These are phyloP conservation scores for Chaenodraco wilsoni DNA, from an alignment of 2,797 vertebrate species.

Conservation along the genomic window DNA sequence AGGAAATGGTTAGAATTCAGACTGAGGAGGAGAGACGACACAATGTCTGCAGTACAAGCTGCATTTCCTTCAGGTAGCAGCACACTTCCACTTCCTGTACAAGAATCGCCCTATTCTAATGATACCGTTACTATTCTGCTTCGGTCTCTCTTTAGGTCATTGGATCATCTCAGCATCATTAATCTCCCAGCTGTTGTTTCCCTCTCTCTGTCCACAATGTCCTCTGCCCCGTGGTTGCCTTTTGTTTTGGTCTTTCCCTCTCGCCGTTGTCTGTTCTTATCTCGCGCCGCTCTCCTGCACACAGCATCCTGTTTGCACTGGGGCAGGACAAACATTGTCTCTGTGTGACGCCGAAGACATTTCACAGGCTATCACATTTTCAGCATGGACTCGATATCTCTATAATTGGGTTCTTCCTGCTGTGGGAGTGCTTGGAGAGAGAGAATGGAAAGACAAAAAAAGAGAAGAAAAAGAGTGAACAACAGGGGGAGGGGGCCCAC, in stretches of 20 bases:
- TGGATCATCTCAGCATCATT: constrained; percentile 39
- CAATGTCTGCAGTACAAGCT: constrained; percentile 36
- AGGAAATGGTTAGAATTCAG: constrained; percentile 74
- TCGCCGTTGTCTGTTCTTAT: constrained; percentile 75
- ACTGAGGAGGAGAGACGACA: constrained; percentile 42
- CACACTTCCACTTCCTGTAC: constrained; percentile 58
- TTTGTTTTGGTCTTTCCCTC: constrained; percentile 47
- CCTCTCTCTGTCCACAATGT: constrained; percentile 25
- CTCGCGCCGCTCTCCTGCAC: constrained; percentile 74
- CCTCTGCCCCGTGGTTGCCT: constrained; percentile 32
- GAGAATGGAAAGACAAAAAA: constrained; percentile 29
- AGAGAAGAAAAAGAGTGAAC: constrained; percentile 12
- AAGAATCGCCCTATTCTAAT: constrained; percentile 1
- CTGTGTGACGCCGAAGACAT: constrained; percentile 79
- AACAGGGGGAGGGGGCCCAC: not conserved
- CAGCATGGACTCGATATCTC: constrained; percentile 77
- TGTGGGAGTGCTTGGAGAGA: constrained; percentile 52
- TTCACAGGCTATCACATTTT: constrained; percentile 84
- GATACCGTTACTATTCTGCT: constrained; percentile 8
- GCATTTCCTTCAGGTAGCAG: constrained; percentile 68
- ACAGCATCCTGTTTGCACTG: constrained; percentile 86
- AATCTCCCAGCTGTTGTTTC: constrained; percentile 20
- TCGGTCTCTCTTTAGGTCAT: constrained; percentile 32
- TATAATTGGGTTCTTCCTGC: constrained; percentile 84
- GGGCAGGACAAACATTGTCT: constrained; percentile 82